Evolutionary conservation across 1,140 invertebrate genomes (phyloP).

Genomic region (Caenorhabditis remanei): DNA sequence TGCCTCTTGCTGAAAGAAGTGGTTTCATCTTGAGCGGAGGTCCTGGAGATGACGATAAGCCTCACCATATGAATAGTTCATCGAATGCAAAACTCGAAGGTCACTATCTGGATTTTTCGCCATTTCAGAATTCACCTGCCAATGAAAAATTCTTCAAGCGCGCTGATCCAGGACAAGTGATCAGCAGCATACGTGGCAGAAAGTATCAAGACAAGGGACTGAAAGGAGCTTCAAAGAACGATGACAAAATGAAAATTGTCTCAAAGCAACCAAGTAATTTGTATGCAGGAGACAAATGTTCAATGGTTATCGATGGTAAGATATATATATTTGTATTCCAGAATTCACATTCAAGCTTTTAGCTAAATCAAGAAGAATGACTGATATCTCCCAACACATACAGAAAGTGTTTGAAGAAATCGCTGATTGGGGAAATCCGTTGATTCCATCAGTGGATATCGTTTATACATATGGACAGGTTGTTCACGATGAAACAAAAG

Average conservation of each 20-base stretch:
- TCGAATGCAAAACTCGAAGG: slow-evolving; percentile 8
- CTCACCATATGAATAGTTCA: neutral
- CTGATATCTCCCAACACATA: neutral
- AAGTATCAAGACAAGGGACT: slow-evolving; percentile 32
- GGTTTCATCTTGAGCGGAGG: slow-evolving; percentile 24
- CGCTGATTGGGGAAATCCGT: slow-evolving; percentile 26
- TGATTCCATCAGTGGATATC: slow-evolving; percentile 19
- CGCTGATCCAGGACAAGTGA: neutral
- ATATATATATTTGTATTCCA: neutral
- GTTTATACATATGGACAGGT: slow-evolving; percentile 34
- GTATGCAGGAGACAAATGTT: slow-evolving; percentile 8
- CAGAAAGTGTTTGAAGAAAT: slow-evolving; percentile 8
- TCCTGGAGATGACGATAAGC: slow-evolving; percentile 6
- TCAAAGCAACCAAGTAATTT: neutral
- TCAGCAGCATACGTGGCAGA: neutral
- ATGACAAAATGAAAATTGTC: slow-evolving; percentile 8
- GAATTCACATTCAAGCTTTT: neutral
- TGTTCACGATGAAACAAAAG: slow-evolving; percentile 18
- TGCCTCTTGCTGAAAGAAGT: slow-evolving; percentile 13
- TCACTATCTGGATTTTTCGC: slow-evolving; percentile 23
- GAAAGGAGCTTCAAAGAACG: neutral
- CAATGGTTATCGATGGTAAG: slow-evolving; percentile 25
- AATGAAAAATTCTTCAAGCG: slow-evolving; percentile 36
- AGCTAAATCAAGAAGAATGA: slow-evolving; percentile 15
- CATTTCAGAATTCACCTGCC: neutral